Conservation (phyloP, 2,113 vertebrate genomes). For the Mellivora capensis region DNA sequence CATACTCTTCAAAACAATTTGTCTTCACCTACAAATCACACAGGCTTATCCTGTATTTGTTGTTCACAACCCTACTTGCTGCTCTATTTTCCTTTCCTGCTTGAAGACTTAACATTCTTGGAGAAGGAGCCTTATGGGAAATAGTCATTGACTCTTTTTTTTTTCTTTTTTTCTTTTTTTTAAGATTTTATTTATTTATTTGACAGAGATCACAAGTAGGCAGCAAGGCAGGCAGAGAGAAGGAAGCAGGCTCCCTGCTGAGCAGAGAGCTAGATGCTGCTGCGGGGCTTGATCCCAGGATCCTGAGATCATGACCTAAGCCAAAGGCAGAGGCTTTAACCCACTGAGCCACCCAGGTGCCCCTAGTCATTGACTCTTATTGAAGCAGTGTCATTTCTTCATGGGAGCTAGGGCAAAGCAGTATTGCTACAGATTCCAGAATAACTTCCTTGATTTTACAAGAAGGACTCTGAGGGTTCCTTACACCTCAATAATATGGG, state of each 20-base stretch:
- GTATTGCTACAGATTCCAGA: not conserved
- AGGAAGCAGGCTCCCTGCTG: too few species aligned
- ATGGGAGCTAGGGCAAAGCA: not conserved
- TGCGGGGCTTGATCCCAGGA: too few species aligned
- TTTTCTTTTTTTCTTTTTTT: too few species aligned
- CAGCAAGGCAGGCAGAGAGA: too few species aligned
- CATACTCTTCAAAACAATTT: conserved; percentile 32
- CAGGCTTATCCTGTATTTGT: not conserved
- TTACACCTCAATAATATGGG: not conserved
- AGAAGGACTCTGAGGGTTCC: not conserved
- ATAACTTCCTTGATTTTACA: conserved; percentile 40
- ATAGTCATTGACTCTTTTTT: conserved; percentile 13
- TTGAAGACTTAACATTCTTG: conserved; percentile 22
- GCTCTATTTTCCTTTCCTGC: not conserved
- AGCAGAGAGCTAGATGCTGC: too few species aligned
- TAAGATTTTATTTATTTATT: too few species aligned
- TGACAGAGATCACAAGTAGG: too few species aligned
- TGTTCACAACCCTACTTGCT: not conserved
- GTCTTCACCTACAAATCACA: not conserved
- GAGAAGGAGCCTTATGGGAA: conserved; percentile 36
- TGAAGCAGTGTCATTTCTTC: conserved; percentile 20
- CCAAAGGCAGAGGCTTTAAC: too few species aligned
- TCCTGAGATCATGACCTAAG: too few species aligned
- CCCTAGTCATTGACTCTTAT: not conserved
- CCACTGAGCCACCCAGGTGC: too few species aligned